Base-by-base conservation (phyloP, 2,888 invertebrate genomes). In the Baronia brevicornis region DNA sequence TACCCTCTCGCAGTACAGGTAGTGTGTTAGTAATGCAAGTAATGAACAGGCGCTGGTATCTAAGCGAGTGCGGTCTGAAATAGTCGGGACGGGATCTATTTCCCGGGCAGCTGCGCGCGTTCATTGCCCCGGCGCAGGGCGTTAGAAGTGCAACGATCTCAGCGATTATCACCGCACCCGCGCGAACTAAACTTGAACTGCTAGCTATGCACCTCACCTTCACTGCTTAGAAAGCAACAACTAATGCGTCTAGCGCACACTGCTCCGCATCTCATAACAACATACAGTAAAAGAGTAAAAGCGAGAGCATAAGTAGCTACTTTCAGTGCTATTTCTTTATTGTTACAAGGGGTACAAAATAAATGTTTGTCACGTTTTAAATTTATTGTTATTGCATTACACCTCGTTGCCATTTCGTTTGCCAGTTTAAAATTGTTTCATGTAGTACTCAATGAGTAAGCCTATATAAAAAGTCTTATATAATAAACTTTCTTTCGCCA, bases 111-210 rank as follows among this genome's bases (percentile, higher is more conserved):
- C 80, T 82, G 82, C 71, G 60, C 52, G 74, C 75, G 82, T 74
- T 72, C 80, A 69, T 80, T 82, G 79, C 79, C 78, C 82, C 67
- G 60, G 53, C 63, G 59, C 41, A 50, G 73, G 69, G 75, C 75
- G 72, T 79, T 80, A 80, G 80, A 80, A 78, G 79, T 79, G 70
- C 79, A 77, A 74, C 75, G 82, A 70, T 78, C 78, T 73, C 68
- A 64, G 66, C 77, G 71, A 71, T 73, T 70, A 74, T 66, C 60
- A 62, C 54, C 54, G 58, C 58, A 56, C 44, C 41, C 34, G 43
- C 36, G 40, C 65, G 56, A 61, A 60, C 57, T 78, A 77, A 79
- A 80, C 79, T 78, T 79, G 78, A 79, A 79, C 78, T 73, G 67
- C 63, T 57, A 60, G 70, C 68, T 61, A 65, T 70, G 63, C 73